Percentiles rank a stretch among this genome's conserved stretches.
phyloP scores from a whole-genome alignment of 2,113 vertebrate species.

The Otis tarda region DNA sequence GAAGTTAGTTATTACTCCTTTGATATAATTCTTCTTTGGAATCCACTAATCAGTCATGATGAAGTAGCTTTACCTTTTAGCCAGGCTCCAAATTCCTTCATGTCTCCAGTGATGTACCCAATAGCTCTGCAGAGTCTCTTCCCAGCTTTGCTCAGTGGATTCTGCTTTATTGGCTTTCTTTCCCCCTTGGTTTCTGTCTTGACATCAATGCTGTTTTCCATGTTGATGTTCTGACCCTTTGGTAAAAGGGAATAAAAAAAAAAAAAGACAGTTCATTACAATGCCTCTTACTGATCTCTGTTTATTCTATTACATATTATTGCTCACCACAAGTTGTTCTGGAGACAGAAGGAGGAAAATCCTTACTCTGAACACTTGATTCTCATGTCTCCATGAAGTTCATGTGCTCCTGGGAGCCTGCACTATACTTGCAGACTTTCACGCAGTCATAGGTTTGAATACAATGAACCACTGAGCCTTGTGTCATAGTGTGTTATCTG shows the following conservation, averaged over 20 bases:
- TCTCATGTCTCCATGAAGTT: background rate
- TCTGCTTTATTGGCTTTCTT: constrained; percentile 26
- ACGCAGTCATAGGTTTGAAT: background rate
- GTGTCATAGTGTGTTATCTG: background rate
- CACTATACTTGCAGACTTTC: background rate
- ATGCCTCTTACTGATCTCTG: background rate
- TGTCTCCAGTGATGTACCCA: constrained; percentile 71
- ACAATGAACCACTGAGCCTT: background rate
- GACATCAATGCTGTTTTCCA: constrained; percentile 67
- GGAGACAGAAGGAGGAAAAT: background rate
- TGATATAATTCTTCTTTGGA: background rate
- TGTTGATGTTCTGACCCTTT: constrained; percentile 13
- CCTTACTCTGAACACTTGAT: background rate
- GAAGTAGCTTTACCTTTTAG: constrained; percentile 74
- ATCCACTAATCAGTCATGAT: background rate
- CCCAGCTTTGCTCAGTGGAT: background rate
- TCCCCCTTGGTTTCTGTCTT: constrained; percentile 31
- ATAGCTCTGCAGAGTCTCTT: constrained; percentile 60
- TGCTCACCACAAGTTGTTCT: background rate
- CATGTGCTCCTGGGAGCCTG: background rate
- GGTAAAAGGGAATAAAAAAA: background rate
- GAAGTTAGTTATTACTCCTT: constrained; percentile 1
- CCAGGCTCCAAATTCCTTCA: constrained; percentile 74
- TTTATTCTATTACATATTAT: background rate
- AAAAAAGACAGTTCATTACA: background rate